Evolutionary conservation across 2,797 vertebrate genomes (phyloP).

Genomic region (Acrossocheilus wenchowensis): DNA sequence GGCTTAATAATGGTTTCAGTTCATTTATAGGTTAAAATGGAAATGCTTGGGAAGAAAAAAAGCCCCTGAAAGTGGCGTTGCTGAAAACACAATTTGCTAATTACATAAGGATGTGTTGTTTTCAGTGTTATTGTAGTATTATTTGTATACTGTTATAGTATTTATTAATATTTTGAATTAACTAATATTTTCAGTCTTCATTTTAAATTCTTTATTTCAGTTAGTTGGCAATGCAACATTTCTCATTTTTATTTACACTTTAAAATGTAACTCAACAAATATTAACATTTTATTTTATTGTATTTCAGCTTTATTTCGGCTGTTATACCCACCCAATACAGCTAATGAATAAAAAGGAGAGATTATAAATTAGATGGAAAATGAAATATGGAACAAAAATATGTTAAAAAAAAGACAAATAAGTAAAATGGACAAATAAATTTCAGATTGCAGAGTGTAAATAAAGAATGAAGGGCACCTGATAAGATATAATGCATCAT

Average conservation of each 20-base stretch:
- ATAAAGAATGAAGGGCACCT: not conserved
- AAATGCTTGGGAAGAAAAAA: not conserved
- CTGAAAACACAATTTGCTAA: not conserved
- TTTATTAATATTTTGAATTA: not conserved
- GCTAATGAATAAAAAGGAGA: not conserved
- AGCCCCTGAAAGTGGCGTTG: not conserved
- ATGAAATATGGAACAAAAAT: not conserved
- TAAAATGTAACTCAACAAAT: too few species aligned
- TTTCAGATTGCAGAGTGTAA: not conserved
- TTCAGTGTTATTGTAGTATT: not conserved
- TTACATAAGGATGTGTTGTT: not conserved
- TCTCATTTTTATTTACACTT: not conserved
- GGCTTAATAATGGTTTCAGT: not conserved
- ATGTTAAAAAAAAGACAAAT: not conserved
- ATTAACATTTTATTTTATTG: not conserved
- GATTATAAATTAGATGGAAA: not conserved
- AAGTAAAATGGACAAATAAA: not conserved
- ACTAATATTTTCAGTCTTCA: too few species aligned
- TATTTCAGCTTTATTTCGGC: not conserved
- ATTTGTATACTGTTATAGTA: not conserved
- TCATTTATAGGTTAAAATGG: not conserved
- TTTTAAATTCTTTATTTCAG: not conserved
- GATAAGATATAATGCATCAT: not conserved
- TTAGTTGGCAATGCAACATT: not conserved
- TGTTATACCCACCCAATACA: not conserved